A percentile compares a stretch with the other conserved stretches of the same genome.
phyloP scores from a whole-genome alignment of 2,888 invertebrate genomes.

The Dascillus cervinus region DNA sequence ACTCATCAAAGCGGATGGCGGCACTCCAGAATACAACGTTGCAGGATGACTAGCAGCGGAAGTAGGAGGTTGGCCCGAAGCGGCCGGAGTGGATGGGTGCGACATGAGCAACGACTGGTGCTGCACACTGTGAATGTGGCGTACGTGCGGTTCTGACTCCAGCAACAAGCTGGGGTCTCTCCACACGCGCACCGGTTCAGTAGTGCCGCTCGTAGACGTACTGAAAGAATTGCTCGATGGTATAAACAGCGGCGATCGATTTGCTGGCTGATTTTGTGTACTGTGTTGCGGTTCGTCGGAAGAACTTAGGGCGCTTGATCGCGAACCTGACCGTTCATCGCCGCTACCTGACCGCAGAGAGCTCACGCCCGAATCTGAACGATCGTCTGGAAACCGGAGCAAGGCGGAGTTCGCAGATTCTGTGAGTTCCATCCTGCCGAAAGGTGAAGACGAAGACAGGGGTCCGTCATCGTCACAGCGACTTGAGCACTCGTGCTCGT shows the following conservation, averaged over 20 bases:
- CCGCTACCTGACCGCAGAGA: slow-evolving; percentile 63
- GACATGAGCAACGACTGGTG: slow-evolving; percentile 55
- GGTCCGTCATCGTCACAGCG: slow-evolving; percentile 44
- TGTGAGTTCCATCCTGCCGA: slow-evolving; percentile 41
- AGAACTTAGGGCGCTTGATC: slow-evolving; percentile 66
- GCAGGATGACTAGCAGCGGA: slow-evolving; percentile 37
- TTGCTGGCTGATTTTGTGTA: slow-evolving; percentile 20
- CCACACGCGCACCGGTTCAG: slow-evolving; percentile 45
- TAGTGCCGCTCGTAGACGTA: slow-evolving; percentile 15
- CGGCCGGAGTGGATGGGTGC: slow-evolving; percentile 42
- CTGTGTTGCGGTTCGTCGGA: slow-evolving; percentile 53
- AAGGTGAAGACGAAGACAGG: slow-evolving; percentile 38
- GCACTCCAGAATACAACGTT: slow-evolving; percentile 26
- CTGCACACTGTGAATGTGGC: slow-evolving; percentile 56
- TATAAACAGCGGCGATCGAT: slow-evolving; percentile 34
- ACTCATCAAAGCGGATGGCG: slow-evolving; percentile 36
- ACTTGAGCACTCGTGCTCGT: slow-evolving; percentile 37
- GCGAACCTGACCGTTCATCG: slow-evolving; percentile 71
- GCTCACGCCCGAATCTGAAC: slow-evolving; percentile 55
- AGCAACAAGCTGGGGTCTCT: slow-evolving; percentile 49
- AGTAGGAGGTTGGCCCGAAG: slow-evolving; percentile 34
- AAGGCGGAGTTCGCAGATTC: slow-evolving; percentile 31
- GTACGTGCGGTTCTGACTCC: slow-evolving; percentile 46
- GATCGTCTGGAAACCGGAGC: slow-evolving; percentile 44
- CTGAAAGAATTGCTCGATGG: slow-evolving; percentile 21